phyloP scores from a whole-genome alignment of 2,888 invertebrate genomes.

The Liodrosophila aerea region DNA sequence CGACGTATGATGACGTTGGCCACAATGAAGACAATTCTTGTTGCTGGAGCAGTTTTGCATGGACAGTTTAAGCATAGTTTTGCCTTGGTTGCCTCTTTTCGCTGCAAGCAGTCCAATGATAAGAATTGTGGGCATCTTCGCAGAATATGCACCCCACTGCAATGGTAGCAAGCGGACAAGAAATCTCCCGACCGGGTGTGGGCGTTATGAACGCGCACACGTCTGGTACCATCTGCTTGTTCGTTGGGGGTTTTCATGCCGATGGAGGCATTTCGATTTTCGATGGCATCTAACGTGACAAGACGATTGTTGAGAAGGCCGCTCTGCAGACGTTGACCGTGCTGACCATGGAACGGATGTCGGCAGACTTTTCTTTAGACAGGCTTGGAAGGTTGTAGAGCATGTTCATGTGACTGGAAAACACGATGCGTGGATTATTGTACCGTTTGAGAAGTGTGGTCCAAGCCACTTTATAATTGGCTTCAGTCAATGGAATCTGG shows the following conservation, averaged over 20 bases:
- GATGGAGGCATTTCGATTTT: background rate
- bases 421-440: background rate
- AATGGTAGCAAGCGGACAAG: background rate
- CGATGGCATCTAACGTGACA: background rate
- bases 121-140: background rate
- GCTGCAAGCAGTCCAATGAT: constrained; percentile 1
- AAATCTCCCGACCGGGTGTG: background rate
- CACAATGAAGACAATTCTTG: background rate
- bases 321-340: background rate
- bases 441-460: background rate
- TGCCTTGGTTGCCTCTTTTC: background rate
- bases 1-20: constrained; percentile 1
- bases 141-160: background rate
- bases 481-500: background rate
- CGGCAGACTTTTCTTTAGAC: background rate
- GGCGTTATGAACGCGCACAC: constrained; percentile 1
- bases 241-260: background rate
- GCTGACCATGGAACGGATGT: background rate
- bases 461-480: background rate
- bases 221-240: background rate
- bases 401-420: background rate
- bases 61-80: background rate
- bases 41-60: background rate
- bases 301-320: background rate
- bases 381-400: background rate